Evolutionary conservation across 2,797 vertebrate genomes (phyloP).

Genomic region (Acanthurus lineatus): DNA sequence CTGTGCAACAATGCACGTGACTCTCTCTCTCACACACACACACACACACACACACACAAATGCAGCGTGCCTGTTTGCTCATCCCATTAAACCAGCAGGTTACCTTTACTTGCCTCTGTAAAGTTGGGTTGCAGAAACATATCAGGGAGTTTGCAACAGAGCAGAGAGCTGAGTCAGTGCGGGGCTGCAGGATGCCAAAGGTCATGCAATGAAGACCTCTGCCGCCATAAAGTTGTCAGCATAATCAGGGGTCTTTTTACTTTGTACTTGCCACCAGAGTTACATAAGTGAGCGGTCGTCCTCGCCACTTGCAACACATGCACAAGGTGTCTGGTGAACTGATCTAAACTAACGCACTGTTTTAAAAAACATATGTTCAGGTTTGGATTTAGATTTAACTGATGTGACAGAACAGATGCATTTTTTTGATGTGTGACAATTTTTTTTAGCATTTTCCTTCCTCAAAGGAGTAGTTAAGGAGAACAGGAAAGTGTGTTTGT

Average conservation of each 20-base stretch:
- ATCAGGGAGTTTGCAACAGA: background rate
- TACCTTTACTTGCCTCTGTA: background rate
- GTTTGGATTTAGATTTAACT: background rate
- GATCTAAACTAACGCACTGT: background rate
- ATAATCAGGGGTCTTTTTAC: slow-evolving; percentile 14
- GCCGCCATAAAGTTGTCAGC: slow-evolving; percentile 55
- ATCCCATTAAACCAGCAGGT: background rate
- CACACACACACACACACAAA: slow-evolving; percentile 19
- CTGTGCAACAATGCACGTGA: slow-evolving; percentile 17
- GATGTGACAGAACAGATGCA: background rate
- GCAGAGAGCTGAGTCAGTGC: slow-evolving; percentile 32
- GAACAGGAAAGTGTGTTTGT: background rate
- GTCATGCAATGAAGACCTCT: slow-evolving; percentile 33
- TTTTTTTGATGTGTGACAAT: background rate
- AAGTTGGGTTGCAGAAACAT: background rate
- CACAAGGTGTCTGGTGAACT: slow-evolving; percentile 20
- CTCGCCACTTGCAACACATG: background rate
- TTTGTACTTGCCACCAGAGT: slow-evolving; percentile 52
- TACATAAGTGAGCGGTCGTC: slow-evolving; percentile 30
- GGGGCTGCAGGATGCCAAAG: slow-evolving; percentile 33
- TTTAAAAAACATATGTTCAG: background rate
- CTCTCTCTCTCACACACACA: slow-evolving; percentile 10
- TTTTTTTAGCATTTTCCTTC: background rate
- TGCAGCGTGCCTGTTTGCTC: background rate
- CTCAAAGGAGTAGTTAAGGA: background rate